Evolutionary conservation across 2,888 invertebrate genomes (phyloP).

Genomic region (Synergus laeviventris): DNA sequence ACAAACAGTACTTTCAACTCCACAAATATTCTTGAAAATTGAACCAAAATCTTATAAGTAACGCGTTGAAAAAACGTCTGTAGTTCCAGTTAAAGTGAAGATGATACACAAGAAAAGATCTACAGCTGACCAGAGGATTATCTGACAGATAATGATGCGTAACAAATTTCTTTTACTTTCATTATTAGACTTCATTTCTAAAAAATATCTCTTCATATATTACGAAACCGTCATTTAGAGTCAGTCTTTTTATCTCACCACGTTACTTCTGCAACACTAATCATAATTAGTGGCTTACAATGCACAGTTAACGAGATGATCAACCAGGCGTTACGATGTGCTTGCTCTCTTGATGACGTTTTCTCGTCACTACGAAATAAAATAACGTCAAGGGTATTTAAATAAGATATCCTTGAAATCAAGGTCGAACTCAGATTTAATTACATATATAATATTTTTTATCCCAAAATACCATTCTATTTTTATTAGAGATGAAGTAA

Average conservation of each 20-base stretch:
- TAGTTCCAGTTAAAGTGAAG: too few species aligned
- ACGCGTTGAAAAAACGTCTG: neutral
- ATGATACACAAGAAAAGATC: too few species aligned
- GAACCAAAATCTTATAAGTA: neutral
- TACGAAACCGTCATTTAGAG: neutral
- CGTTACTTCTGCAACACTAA: neutral
- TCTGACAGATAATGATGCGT: neutral
- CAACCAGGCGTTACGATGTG: slow-evolving; percentile 1
- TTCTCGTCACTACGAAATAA: slow-evolving; percentile 1
- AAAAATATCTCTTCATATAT: neutral
- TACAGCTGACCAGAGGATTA: neutral
- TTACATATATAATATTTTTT: neutral
- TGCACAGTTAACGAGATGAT: slow-evolving; percentile 3
- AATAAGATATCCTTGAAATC: neutral
- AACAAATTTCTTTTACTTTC: neutral
- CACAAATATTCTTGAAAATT: neutral
- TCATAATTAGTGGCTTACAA: neutral
- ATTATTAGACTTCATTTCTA: neutral
- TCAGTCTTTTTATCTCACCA: neutral
- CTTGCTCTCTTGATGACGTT: neutral
- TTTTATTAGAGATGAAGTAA: neutral
- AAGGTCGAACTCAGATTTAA: neutral
- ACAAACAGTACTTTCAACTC: neutral
- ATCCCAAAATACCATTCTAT: neutral
- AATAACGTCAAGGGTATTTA: slow-evolving; percentile 9